Evolutionary conservation across 2,113 vertebrate genomes (phyloP).

Genomic region (Pogona vitticeps): DNA sequence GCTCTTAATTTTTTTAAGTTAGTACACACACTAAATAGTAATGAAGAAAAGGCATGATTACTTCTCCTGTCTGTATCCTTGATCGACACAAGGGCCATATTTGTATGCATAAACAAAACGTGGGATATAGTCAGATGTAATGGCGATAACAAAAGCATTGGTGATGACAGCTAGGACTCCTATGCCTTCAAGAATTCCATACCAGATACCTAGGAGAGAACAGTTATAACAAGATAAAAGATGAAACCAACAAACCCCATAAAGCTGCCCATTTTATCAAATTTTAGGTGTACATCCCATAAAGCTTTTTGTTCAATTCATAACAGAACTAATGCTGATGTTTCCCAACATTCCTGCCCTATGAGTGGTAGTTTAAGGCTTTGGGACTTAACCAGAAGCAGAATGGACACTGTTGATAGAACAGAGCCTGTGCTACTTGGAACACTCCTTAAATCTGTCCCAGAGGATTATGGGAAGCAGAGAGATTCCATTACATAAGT

Average conservation of each 20-base stretch:
- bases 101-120: slow-evolving; percentile 98
- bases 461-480: neutral
- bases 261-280: neutral
- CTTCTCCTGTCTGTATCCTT: slow-evolving; percentile 85
- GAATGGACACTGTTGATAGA: neutral
- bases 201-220: slow-evolving; percentile 90
- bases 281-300: neutral
- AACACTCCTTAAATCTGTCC: neutral
- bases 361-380: neutral
- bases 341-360: neutral
- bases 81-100: slow-evolving; percentile 92
- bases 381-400: neutral
- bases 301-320: neutral
- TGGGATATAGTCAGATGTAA: slow-evolving; percentile 98
- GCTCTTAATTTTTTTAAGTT: too few relatives aligned
- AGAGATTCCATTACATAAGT: neutral
- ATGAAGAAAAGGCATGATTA: slow-evolving; percentile 60
- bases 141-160: slow-evolving; percentile 98
- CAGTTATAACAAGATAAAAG: slow-evolving; percentile 16
- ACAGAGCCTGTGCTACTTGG: neutral
- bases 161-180: slow-evolving; percentile 97
- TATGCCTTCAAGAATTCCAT: slow-evolving; percentile 96
- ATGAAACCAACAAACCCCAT: neutral
- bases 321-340: neutral
- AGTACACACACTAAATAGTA: too few relatives aligned